These are phyloP conservation scores for Poecilia wingei DNA, from an alignment of 2,797 vertebrate genomes.

Conservation along the genomic window DNA sequence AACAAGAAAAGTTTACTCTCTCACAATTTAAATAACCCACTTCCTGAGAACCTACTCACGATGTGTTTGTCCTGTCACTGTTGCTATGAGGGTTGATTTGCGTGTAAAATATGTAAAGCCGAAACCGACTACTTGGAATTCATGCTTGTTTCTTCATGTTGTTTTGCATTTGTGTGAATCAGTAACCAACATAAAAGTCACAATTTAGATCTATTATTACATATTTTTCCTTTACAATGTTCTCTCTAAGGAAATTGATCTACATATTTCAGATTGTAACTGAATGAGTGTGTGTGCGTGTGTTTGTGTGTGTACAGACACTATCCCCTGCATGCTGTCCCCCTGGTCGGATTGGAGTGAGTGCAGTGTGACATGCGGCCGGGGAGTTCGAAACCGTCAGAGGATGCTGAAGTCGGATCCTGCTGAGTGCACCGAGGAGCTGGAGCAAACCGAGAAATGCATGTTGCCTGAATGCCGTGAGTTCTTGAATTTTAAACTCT, in stretches of 20 bases:
- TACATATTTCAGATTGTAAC: background rate
- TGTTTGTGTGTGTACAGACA: constrained; percentile 37
- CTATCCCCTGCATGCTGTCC: constrained; percentile 87
- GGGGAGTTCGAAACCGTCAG: constrained; percentile 87
- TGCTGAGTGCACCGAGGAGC: constrained; percentile 88
- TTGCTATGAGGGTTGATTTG: background rate
- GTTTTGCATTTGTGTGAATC: background rate
- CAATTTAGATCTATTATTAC: background rate
- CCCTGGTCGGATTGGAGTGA: constrained; percentile 95
- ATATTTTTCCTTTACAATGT: background rate
- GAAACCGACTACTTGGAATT: background rate
- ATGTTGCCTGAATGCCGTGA: constrained; percentile 96
- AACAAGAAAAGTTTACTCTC: too few relatives aligned
- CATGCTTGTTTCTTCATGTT: background rate
- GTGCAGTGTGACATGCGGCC: constrained; percentile 92
- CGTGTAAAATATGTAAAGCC: background rate
- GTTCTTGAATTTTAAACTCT: constrained; percentile 7
- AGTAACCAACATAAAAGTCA: background rate
- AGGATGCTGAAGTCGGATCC: constrained; percentile 94
- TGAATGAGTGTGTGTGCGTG: background rate
- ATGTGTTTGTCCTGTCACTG: background rate
- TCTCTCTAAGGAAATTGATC: background rate
- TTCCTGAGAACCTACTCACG: background rate
- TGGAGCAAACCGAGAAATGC: constrained; percentile 94
- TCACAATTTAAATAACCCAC: background rate